Evolutionary conservation across 30 jellyfish, hydroid and myxozoan genomes (phyloP).

Genomic region (Cassiopea xamachana): DNA sequence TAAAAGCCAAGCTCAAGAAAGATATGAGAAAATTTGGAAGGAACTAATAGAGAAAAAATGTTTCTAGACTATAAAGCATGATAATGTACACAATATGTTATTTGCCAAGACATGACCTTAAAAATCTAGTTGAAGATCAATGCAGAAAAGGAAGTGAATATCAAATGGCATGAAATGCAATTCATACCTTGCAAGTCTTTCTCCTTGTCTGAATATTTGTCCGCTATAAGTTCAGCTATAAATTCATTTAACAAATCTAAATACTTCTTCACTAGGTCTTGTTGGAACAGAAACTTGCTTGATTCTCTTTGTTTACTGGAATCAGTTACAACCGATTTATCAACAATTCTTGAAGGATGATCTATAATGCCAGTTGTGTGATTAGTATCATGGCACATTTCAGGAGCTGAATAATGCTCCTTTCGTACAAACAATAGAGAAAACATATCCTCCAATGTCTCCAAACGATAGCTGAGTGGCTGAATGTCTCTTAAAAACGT

Average conservation of each 20-base stretch:
- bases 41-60: too few species aligned
- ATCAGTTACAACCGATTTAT: not conserved
- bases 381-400: not conserved
- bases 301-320: not conserved
- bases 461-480: constrained; percentile 71
- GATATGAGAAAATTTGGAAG: too few species aligned
- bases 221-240: constrained; percentile 40
- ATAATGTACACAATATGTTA: too few species aligned
- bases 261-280: constrained; percentile 24
- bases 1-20: not conserved
- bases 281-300: constrained; percentile 19
- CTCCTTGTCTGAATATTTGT: constrained; percentile 24
- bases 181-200: not conserved
- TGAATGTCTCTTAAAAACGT: constrained; percentile 34
- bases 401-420: constrained; percentile 40
- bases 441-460: constrained; percentile 80
- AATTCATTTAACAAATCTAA: constrained; percentile 44
- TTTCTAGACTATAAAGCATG: too few species aligned
- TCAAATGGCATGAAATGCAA: too few species aligned
- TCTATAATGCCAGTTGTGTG: not conserved
- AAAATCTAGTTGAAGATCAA: too few species aligned
- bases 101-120: too few species aligned
- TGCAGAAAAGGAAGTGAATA: too few species aligned
- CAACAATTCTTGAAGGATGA: not conserved
- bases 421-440: constrained; percentile 75